Conservation (phyloP, 1,140 invertebrate genomes). For the Idris sp. region DNA sequence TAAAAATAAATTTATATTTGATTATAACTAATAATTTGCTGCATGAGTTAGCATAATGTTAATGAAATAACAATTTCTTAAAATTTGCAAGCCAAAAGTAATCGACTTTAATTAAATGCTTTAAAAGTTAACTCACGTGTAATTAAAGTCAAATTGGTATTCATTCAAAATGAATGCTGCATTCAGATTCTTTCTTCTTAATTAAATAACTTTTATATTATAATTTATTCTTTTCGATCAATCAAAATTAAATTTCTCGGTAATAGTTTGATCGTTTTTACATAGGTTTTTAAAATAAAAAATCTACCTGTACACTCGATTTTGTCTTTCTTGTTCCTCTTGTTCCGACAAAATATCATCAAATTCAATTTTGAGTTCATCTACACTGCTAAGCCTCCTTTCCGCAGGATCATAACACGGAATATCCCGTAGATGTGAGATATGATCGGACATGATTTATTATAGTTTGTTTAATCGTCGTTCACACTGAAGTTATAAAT, state of each 20-base stretch:
- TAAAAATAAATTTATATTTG: too few relatives aligned
- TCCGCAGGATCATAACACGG: constrained; percentile 60
- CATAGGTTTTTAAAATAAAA: too few relatives aligned
- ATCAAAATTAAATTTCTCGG: not conserved
- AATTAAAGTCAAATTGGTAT: too few relatives aligned
- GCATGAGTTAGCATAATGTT: too few relatives aligned
- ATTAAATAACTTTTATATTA: too few relatives aligned
- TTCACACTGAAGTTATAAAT: too few relatives aligned
- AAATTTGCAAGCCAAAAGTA: constrained; percentile 3
- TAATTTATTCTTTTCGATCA: too few relatives aligned
- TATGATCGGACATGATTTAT: constrained; percentile 65
- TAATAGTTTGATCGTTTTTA: too few relatives aligned
- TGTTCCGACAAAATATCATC: constrained; percentile 49
- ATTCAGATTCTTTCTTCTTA: not conserved
- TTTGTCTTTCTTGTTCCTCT: constrained; percentile 56
- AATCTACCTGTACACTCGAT: constrained; percentile 72
- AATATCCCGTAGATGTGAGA: constrained; percentile 62
- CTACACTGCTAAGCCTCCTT: constrained; percentile 61
- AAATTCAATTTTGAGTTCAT: constrained; percentile 56
- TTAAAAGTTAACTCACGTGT: not conserved
- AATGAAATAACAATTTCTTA: not conserved
- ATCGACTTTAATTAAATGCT: constrained; percentile 5
- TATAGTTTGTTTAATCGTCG: constrained; percentile 6
- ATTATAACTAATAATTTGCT: too few relatives aligned
- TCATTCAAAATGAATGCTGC: too few relatives aligned